Conservation (phyloP, 2,797 vertebrate genomes). For the Lutjanus argentimaculatus region DNA sequence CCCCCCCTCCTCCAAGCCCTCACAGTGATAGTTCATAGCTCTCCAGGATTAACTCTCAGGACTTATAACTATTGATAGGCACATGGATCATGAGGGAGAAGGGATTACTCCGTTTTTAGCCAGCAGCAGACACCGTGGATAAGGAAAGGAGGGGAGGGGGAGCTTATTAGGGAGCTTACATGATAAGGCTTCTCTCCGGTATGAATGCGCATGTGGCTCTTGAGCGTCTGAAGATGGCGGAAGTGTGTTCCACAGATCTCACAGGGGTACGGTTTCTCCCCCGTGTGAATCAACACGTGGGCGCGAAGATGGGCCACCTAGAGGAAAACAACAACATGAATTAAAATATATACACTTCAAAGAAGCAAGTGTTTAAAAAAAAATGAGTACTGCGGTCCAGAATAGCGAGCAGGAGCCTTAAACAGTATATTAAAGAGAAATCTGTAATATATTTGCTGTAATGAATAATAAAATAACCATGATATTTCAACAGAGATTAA, state of each 20-base stretch:
- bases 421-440: no score
- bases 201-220: constrained; percentile 98
- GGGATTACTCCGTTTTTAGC: constrained; percentile 60
- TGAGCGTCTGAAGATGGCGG: constrained; percentile 97
- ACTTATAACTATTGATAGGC: constrained; percentile 60
- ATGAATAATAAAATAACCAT: no score
- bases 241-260: constrained; percentile 97
- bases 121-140: constrained; percentile 33
- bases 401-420: no score
- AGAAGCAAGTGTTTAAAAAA: no score
- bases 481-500: no score
- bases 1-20: no score
- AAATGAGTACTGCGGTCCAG: no score
- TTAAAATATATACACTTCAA: not conserved
- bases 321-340: not conserved
- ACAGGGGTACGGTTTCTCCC: constrained; percentile 97
- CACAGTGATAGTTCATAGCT: not conserved
- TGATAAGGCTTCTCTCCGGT: constrained; percentile 98
- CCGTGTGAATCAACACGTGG: constrained; percentile 96
- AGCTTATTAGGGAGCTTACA: constrained; percentile 82
- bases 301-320: constrained; percentile 95
- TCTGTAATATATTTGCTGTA: no score
- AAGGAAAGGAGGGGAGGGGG: constrained; percentile 5
- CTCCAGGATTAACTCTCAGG: constrained; percentile 45
- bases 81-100: constrained; percentile 35